Percentiles rank a stretch among this genome's conserved stretches.
phyloP scores from a whole-genome alignment of 2,888 invertebrate genomes.

The Gnatocerus cornutus region DNA sequence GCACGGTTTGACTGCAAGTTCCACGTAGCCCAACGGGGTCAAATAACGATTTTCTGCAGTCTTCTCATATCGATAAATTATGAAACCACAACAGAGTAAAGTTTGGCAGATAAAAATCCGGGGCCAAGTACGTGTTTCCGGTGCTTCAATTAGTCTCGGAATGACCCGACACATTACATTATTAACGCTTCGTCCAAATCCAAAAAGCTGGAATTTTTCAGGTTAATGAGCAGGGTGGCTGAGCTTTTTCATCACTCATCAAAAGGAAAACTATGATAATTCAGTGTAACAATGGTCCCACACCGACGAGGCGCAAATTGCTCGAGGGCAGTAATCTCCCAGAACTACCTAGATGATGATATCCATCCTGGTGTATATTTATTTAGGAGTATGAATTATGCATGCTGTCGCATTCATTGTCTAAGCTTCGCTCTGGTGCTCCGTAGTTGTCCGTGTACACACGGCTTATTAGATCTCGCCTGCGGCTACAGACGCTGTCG shows the following conservation, averaged over 20 bases:
- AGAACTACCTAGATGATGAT: constrained; percentile 63
- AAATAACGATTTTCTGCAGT: constrained; percentile 37
- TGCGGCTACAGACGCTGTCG: constrained; percentile 41
- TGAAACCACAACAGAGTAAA: constrained; percentile 28
- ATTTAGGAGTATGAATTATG: constrained; percentile 69
- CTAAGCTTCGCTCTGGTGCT: constrained; percentile 54
- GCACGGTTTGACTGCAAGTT: not conserved
- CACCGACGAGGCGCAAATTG: constrained; percentile 56
- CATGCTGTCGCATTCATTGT: constrained; percentile 64
- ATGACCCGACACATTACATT: constrained; percentile 35
- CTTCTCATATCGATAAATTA: constrained; percentile 37
- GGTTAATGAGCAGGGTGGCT: constrained; percentile 28
- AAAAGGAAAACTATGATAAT: constrained; percentile 42
- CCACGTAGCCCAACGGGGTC: constrained; percentile 1
- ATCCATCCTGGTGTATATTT: constrained; percentile 67
- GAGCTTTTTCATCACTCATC: constrained; percentile 28
- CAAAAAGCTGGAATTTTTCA: constrained; percentile 32
- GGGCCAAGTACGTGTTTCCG: constrained; percentile 36
- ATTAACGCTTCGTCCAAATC: constrained; percentile 29
- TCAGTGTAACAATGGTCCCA: constrained; percentile 54
- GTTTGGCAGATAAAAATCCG: constrained; percentile 36
- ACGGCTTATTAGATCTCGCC: constrained; percentile 53
- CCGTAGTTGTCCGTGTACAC: constrained; percentile 58
- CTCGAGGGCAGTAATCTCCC: constrained; percentile 59
- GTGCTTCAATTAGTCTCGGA: constrained; percentile 39